Base-by-base conservation (phyloP, 1,140 invertebrate species). In the Drosophila novamexicana region DNA sequence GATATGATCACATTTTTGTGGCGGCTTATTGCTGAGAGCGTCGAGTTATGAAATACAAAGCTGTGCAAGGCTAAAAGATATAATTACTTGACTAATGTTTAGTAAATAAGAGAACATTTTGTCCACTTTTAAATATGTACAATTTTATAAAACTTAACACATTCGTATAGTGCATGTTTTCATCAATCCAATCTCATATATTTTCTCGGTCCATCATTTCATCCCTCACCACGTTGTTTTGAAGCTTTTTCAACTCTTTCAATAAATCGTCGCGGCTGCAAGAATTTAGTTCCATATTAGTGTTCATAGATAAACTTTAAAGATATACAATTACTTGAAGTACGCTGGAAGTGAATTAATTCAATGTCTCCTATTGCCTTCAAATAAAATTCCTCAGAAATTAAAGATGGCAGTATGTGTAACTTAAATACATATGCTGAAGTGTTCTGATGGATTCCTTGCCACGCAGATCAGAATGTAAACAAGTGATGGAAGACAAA, bases 351-450 rank as follows among this genome's bases (percentile, higher is more conserved):
- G 16, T 9, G 68, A 5, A 0, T 56, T 36, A 7, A 47, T 16
- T 4, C 84, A 52, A 7, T 75, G 10, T 12, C 57, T 32, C 7
- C 22, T 58, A 34, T 80, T 91, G 47, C 71, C 79, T 1, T 59
- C 56, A 1, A 54, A 56, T 4, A 92, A 92, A 44, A 14, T 92
- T 92, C 14, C 91, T 50, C 29, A 92, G 32, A 71, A 77, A 92
- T 29, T 92, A 91, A 0, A 89, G 90, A 22, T 92, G 91, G 32
- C 91, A 92, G 6, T 92, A 65, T 0, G 78, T 79, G 54, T 81
- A 90, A 0, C n/a, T 10, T 1, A 29, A 1, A 10, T 58, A 75
- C 18, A 81, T 70, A 12, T 16, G 16, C 7, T 36, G 12, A 0
- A 81, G 69, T 16, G 71, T 67, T 0, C 66, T 61, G 1, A 91